Percentiles rank a stretch among this genome's conserved stretches.
Evolutionary conservation across 2,888 invertebrate species (phyloP).

Genomic region (Alcis repandata): DNA sequence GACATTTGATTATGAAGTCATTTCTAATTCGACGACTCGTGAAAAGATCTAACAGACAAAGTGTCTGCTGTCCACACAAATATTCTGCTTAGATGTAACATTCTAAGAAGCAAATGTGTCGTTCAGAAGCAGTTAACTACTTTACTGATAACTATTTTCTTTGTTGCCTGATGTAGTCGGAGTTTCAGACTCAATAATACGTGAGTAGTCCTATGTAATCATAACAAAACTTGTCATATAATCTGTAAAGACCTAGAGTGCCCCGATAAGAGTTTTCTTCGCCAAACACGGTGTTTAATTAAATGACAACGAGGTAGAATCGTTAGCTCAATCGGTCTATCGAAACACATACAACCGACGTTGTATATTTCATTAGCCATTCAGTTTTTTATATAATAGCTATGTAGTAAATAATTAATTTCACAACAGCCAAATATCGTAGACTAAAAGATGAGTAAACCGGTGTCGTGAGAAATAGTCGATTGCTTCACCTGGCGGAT

Average conservation of each 20-base stretch:
- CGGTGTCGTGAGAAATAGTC: constrained; percentile 65
- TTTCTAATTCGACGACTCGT: constrained; percentile 3
- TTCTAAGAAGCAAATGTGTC: too few relatives aligned
- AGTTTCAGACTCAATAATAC: too few relatives aligned
- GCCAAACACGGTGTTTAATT: neutral
- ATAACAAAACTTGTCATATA: neutral
- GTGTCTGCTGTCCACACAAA: neutral
- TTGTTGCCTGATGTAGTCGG: too few relatives aligned
- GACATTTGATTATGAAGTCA: constrained; percentile 22
- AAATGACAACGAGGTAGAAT: neutral
- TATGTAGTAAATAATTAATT: constrained; percentile 46
- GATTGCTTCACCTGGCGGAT: constrained; percentile 62
- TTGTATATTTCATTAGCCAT: constrained; percentile 23
- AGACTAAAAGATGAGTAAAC: constrained; percentile 42
- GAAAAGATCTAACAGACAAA: constrained; percentile 3
- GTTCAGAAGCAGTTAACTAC: too few relatives aligned
- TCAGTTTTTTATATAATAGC: constrained; percentile 27
- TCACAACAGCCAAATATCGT: constrained; percentile 55
- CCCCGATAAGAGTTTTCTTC: neutral
- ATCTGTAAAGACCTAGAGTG: neutral
- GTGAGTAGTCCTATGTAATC: too few relatives aligned
- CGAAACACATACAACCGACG: constrained; percentile 2
- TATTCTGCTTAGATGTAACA: neutral
- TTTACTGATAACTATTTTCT: neutral
- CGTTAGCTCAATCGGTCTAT: neutral